These are phyloP conservation scores for Drosophila kanekoi DNA, from an alignment of 2,888 invertebrate species.

Conservation along the genomic window DNA sequence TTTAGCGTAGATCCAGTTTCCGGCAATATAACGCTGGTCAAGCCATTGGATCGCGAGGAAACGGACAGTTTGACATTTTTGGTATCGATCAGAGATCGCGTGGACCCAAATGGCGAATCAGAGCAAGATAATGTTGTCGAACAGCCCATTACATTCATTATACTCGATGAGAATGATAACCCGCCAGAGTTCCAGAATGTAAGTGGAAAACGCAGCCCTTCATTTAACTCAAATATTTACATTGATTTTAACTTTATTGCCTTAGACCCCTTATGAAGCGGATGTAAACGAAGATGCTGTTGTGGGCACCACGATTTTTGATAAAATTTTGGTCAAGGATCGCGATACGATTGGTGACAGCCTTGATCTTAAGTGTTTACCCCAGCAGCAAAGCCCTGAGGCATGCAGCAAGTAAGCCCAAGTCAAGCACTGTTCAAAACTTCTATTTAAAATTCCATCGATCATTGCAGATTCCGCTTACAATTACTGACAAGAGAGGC, in stretches of 20 bases:
- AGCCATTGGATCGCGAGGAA: conserved; percentile 93
- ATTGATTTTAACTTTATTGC: conserved; percentile 5
- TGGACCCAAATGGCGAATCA: conserved; percentile 86
- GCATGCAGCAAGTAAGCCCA: conserved; percentile 83
- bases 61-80: conserved; percentile 92
- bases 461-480: conserved; percentile 78
- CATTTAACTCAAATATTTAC: neutral
- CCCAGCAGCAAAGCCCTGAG: conserved; percentile 85
- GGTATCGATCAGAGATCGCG: conserved; percentile 92
- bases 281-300: conserved; percentile 91
- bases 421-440: neutral
- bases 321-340: conserved; percentile 91
- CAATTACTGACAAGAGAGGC: conserved; percentile 85
- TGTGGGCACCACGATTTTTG: conserved; percentile 90
- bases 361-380: conserved; percentile 89
- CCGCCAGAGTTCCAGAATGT: conserved; percentile 92
- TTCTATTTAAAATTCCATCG: neutral
- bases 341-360: conserved; percentile 92
- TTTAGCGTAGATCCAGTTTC: conserved; percentile 91
- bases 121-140: conserved; percentile 90
- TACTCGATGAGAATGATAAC: conserved; percentile 95
- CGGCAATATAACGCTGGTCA: conserved; percentile 92
- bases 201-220: conserved; percentile 38
- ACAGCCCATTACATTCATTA: conserved; percentile 92
- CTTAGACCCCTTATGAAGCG: conserved; percentile 92